Base-by-base conservation (phyloP, 1,140 invertebrate species). In the Caligus rogercresseyi region DNA sequence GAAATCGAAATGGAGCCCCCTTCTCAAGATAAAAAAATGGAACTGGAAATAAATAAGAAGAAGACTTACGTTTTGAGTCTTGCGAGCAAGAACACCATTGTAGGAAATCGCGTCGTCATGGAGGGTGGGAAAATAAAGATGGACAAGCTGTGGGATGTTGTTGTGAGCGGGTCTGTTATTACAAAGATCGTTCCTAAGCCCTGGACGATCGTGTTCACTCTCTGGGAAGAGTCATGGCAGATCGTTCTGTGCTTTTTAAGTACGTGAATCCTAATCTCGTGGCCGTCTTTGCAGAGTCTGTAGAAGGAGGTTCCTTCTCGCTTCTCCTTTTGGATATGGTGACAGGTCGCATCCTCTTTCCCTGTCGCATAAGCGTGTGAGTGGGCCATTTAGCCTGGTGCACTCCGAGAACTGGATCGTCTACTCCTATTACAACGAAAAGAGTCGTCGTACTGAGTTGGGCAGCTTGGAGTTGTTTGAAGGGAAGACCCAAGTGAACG, bases 331-430 rank as follows among this genome's bases (percentile, higher is more conserved):
- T 98, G 65, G 95, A 98, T 78, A 84, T 81, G 54, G 88, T 96
- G 2, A 92, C 87, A 25, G 95, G 80, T 23, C 69, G 74, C 64
- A 70, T 81, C 25, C 69, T 81, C 16, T 78, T 78, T 75, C 75
- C 64, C 72, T 72, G 18, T 72, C 71, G 18, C 74, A 76, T 64
- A 66, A 71, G 54, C 69, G 71, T 54, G 68, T 86, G 25, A 79
- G 80, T 52, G 83, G 84, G 4, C 88, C 92, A 11, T 75, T 95
- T 52, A 83, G 90, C 70, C 76, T 96, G 56, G 84, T 97, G 23
- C 92, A 97, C 76, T 89, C 90, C 0, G 95, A 98, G 75, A 96
- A 99, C 76, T 97, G 89, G 88, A 70, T 97, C 19, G 85, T 95
- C 55, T 98, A 97, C 74, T 81, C 86, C 57, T 95, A 88, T 72